Evolutionary conservation across 2,113 vertebrate genomes (phyloP).

Genomic region (Malaclemys terrapin): DNA sequence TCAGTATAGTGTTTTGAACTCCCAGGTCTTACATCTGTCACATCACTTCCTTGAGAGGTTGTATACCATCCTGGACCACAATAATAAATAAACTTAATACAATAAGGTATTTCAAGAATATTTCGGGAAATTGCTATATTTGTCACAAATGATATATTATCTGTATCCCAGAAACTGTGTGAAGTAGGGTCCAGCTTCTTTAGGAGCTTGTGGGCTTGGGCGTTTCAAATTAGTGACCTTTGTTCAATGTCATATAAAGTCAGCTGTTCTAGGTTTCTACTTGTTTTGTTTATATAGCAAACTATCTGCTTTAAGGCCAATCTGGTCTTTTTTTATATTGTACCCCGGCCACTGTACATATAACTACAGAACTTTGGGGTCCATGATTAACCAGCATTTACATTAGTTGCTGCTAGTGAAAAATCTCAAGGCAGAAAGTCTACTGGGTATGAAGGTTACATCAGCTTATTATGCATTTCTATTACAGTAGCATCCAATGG

Average conservation of each 20-base stretch:
- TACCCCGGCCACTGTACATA: neutral
- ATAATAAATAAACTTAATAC: too few species aligned
- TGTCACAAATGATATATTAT: accelerated
- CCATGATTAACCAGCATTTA: neutral
- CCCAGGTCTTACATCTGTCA: too few species aligned
- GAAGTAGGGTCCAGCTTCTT: accelerated
- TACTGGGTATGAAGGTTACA: neutral
- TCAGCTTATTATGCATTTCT: neutral
- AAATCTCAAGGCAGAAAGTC: neutral
- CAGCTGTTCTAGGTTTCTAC: neutral
- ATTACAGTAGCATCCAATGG: neutral
- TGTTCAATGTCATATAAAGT: neutral
- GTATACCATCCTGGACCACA: too few species aligned
- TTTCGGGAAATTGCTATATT: too few species aligned
- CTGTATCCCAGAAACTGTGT: neutral
- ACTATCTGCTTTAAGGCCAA: neutral
- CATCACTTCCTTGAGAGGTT: too few species aligned
- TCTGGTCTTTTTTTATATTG: neutral
- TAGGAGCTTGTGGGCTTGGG: neutral
- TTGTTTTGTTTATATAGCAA: neutral
- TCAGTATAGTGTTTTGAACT: too few species aligned
- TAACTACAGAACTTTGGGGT: neutral
- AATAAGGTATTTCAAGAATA: too few species aligned
- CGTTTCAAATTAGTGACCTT: neutral
- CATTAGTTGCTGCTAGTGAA: neutral